Evolutionary conservation across 2,113 vertebrate species (phyloP).

Genomic region (Cromileptes altivelis): DNA sequence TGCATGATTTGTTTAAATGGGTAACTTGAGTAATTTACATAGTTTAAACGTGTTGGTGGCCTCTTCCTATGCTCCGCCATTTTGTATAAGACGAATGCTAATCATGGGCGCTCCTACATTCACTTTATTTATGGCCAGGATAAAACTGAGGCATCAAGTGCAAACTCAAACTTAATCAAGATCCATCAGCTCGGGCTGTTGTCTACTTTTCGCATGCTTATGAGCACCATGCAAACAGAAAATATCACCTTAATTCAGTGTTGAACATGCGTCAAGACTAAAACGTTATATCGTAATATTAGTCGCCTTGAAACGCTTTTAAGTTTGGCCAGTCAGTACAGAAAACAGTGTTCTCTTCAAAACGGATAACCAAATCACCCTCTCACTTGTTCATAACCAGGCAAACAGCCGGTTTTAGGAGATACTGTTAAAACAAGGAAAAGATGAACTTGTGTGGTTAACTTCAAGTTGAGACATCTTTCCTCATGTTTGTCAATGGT

Average conservation of each 20-base stretch:
- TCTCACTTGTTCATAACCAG: conserved; percentile 35
- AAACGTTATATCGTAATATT: conserved; percentile 83
- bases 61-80: conserved; percentile 89
- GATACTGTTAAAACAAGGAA: conserved; percentile 87
- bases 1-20: conserved; percentile 70
- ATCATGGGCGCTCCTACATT: conserved; percentile 88
- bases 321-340: conserved; percentile 63
- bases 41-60: conserved; percentile 89
- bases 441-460: conserved; percentile 85
- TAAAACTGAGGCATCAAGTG: conserved; percentile 71
- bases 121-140: conserved; percentile 87
- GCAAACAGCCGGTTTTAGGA: conserved; percentile 72
- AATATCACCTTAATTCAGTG: conserved; percentile 68
- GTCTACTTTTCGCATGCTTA: conserved; percentile 59
- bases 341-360: conserved; percentile 67
- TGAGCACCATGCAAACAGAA: conserved; percentile 32
- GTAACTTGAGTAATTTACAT: conserved; percentile 85
- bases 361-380: conserved; percentile 18
- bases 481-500: conserved; percentile 50
- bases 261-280: conserved; percentile 76
- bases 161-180: conserved; percentile 59
- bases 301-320: conserved; percentile 65
- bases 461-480: conserved; percentile 78
- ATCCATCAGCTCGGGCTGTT: conserved; percentile 24
- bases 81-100: conserved; percentile 89